These are phyloP conservation scores for Henicopernis longicauda DNA, from an alignment of 2,113 vertebrate species.

Conservation along the genomic window DNA sequence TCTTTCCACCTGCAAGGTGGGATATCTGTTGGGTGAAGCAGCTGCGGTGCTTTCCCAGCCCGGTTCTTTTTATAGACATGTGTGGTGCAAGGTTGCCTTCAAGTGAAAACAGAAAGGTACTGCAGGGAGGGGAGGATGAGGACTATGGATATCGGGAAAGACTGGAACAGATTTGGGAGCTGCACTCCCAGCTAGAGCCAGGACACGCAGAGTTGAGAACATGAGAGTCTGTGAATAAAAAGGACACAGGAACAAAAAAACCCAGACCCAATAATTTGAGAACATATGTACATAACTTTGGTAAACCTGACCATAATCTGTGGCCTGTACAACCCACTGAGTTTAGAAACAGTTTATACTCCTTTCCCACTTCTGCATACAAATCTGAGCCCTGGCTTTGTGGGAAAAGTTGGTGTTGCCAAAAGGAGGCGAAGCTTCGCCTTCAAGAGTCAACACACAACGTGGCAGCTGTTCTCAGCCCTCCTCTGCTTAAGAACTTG, in stretches of 20 bases:
- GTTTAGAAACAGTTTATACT: not conserved
- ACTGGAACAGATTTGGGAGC: not conserved
- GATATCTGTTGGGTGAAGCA: not conserved
- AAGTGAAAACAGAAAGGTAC: conserved; percentile 57
- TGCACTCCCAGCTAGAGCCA: not conserved
- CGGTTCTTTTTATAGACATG: not conserved
- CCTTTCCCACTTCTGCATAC: not conserved
- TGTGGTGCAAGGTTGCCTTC: conserved; percentile 68
- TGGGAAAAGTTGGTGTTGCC: not conserved
- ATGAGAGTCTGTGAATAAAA: not conserved
- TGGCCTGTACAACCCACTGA: not conserved
- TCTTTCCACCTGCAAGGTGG: not conserved
- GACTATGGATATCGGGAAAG: not conserved
- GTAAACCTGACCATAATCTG: not conserved
- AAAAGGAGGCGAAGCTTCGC: rapidly evolving
- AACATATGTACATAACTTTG: not conserved
- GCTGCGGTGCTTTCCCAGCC: not conserved
- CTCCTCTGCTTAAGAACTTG: not conserved
- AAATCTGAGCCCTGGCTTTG: not conserved
- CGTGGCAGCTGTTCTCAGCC: not conserved
- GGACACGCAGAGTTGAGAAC: not conserved
- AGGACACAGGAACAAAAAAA: not conserved
- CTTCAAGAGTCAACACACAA: not conserved
- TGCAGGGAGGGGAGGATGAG: conserved; percentile 37
- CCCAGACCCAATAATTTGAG: not conserved